phyloP scores from a whole-genome alignment of 2,113 vertebrate genomes.

The Butorides virescens region DNA sequence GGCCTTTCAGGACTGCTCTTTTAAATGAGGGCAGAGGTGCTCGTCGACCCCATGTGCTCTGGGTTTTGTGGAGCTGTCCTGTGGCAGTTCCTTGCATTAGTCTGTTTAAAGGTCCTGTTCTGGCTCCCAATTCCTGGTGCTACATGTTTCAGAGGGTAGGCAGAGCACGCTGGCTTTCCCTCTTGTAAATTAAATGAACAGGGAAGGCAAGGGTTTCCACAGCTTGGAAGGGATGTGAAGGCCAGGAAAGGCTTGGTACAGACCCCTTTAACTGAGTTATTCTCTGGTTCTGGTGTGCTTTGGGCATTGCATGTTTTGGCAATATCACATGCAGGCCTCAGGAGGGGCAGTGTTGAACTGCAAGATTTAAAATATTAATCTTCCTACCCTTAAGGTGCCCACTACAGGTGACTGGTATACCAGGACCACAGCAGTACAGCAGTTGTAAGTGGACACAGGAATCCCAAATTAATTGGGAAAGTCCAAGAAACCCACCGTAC shows the following conservation, averaged over 20 bases:
- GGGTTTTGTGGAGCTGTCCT: neutral
- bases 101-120: neutral
- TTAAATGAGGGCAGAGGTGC: neutral
- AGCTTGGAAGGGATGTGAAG: neutral
- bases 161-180: neutral
- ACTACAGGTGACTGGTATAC: neutral
- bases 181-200: neutral
- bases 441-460: neutral
- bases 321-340: neutral
- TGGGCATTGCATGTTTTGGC: neutral
- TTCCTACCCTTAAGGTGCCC: neutral
- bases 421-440: neutral
- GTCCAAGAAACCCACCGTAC: neutral
- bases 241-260: neutral
- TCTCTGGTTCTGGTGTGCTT: neutral
- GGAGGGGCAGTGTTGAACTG: neutral
- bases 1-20: neutral
- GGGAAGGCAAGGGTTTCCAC: neutral
- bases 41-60: fast-evolving
- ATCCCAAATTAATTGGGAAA: neutral
- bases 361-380: neutral
- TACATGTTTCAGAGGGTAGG: neutral
- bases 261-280: neutral
- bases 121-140: neutral
- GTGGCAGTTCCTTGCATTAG: neutral